Conservation (phyloP, 2,888 invertebrate species). For the Rotaria macrura region DNA sequence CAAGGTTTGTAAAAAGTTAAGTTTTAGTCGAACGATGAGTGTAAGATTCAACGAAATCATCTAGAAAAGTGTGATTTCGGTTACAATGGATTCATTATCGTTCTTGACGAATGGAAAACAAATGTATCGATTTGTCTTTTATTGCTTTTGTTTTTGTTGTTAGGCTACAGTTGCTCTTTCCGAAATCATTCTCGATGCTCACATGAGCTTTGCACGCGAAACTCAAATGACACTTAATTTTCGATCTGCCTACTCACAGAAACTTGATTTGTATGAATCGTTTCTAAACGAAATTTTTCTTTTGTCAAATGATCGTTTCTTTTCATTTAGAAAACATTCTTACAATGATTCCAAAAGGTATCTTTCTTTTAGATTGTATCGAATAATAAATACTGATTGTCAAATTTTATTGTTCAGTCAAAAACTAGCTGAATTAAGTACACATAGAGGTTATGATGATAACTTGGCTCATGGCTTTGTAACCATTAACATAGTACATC, state of each 20-base stretch:
- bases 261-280: background rate
- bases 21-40: too few species aligned
- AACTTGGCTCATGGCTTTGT: conserved; percentile 7
- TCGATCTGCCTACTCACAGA: background rate
- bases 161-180: background rate
- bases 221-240: background rate
- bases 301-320: too few species aligned
- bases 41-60: too few species aligned
- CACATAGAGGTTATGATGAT: conserved; percentile 12
- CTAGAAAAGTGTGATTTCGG: too few species aligned
- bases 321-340: too few species aligned
- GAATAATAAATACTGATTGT: background rate
- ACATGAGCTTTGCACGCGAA: background rate
- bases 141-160: background rate
- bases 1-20: too few species aligned
- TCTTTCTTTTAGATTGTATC: too few species aligned
- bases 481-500: background rate
- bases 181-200: background rate
- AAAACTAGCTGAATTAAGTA: background rate
- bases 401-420: background rate
- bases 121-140: too few species aligned
- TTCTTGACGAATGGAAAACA: too few species aligned
- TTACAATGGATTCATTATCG: too few species aligned
- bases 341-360: too few species aligned
- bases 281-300: too few species aligned